Evolutionary conservation across 2,113 vertebrate species (phyloP), one percentile per base, ranked within the genome.

Genomic region (Onychostoma macrolepis): DNA sequence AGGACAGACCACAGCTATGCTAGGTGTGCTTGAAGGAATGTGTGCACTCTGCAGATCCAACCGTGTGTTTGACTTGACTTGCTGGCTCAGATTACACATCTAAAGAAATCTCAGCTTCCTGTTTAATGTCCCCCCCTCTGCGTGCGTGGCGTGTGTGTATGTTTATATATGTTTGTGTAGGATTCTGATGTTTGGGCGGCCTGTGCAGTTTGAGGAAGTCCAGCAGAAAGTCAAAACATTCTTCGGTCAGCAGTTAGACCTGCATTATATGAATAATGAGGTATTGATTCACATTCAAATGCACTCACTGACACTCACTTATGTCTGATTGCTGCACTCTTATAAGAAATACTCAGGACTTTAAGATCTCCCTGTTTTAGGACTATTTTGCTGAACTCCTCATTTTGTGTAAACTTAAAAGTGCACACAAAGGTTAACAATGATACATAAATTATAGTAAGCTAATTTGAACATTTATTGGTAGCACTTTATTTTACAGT

Each of bases 231-330:
- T 98, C 88, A 96, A 96, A 91, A 92, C 94, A 12, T 97, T 96
- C 24, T 99, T 99, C 90, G 97, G 97, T 65, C 97, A 98, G 90
- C 96, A 95, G 72, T 94, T 99, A 33, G 97, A 98, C 90, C 95
- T 99, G 43, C 95, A 98, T 94, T 99, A 99, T 89, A 96, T 98
- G 95, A 98, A 97, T 93, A 99, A 97, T 28, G 98, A 99, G 96
- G 98, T 99, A 93, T 65, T 75, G 58, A 75, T 81, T 45, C 41
- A 50, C 45, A 45, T 38, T 6, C 65, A 56, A 19, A n/a, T 28
- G 45, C 79, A 79, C 38, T 65, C 45, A 56, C 50, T 80, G 36
- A 69, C 74, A 43, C 28, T 19, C 33, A 77, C 63, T 50, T 38
- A 63, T 69, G 21, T 53, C 30, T 36, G n/a, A 2, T 65, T 3